Conservation (phyloP, 2,888 invertebrate species). For the Folsomia manolachei region DNA sequence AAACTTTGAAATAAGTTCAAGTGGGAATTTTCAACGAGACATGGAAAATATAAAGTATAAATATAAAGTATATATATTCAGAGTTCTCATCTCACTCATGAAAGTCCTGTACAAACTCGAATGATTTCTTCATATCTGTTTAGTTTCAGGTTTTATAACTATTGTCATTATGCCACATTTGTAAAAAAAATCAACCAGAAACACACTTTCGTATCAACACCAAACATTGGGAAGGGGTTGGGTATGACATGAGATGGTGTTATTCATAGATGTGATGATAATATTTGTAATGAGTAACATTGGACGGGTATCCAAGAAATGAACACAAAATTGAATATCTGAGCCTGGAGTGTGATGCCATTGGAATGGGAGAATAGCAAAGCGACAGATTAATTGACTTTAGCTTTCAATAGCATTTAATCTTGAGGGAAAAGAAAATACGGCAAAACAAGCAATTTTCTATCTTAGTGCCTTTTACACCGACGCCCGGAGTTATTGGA, state of each 20-base stretch:
- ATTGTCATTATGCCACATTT: background rate
- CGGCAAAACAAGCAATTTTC: constrained; percentile 11
- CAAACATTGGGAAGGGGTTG: too few species aligned
- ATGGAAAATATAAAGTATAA: too few species aligned
- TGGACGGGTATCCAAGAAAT: too few species aligned
- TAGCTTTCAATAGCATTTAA: background rate
- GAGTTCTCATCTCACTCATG: too few species aligned
- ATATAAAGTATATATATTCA: too few species aligned
- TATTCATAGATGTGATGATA: too few species aligned
- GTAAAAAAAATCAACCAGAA: background rate
- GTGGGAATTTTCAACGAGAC: background rate
- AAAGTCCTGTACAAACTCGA: background rate
- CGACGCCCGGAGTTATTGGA: constrained; percentile 32
- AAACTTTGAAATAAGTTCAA: background rate
- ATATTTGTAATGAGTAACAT: too few species aligned
- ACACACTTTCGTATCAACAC: too few species aligned
- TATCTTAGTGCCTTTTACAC: constrained; percentile 31
- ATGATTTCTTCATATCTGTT: background rate
- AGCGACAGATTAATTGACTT: background rate
- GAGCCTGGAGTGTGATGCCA: background rate
- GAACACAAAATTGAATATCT: too few species aligned
- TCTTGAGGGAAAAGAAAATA: background rate
- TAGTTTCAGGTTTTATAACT: background rate
- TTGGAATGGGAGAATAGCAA: background rate
- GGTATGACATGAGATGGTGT: too few species aligned